Evolutionary conservation across 2,888 invertebrate genomes (phyloP).

Genomic region (Euproctis similis): DNA sequence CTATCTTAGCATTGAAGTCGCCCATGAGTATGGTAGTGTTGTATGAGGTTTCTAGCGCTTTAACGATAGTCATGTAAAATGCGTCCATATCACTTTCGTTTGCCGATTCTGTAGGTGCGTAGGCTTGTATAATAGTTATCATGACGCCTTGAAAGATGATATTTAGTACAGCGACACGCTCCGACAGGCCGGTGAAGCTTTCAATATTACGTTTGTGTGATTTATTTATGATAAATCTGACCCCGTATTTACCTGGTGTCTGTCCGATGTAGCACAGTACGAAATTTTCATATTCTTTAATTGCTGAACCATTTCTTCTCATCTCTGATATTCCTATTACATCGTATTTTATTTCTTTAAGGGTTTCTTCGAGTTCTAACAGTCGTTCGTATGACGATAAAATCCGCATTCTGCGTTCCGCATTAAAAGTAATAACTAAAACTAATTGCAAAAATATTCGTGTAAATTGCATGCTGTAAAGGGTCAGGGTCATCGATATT

Average conservation of each 20-base stretch:
- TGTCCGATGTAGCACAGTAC: neutral
- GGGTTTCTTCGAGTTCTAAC: no score
- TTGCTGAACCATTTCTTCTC: no score
- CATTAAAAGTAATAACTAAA: no score
- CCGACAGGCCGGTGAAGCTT: neutral
- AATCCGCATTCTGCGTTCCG: no score
- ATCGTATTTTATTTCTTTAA: no score
- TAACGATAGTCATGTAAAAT: neutral
- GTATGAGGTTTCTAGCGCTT: neutral
- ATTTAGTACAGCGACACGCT: neutral
- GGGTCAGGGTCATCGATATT: no score
- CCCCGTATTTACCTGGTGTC: neutral
- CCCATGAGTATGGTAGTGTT: neutral
- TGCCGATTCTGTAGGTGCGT: conserved; percentile 1
- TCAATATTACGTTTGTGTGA: neutral
- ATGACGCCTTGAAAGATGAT: neutral
- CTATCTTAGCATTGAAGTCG: neutral
- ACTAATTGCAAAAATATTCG: no score
- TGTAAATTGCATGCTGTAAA: no score
- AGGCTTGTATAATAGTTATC: conserved; percentile 1
- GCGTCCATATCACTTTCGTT: neutral
- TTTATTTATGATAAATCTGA: neutral
- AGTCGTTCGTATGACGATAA: no score
- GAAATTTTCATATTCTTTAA: no score
- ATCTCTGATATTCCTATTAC: no score